Evolutionary conservation across 2,797 vertebrate genomes (phyloP).

Genomic region (Rallus crepitans): DNA sequence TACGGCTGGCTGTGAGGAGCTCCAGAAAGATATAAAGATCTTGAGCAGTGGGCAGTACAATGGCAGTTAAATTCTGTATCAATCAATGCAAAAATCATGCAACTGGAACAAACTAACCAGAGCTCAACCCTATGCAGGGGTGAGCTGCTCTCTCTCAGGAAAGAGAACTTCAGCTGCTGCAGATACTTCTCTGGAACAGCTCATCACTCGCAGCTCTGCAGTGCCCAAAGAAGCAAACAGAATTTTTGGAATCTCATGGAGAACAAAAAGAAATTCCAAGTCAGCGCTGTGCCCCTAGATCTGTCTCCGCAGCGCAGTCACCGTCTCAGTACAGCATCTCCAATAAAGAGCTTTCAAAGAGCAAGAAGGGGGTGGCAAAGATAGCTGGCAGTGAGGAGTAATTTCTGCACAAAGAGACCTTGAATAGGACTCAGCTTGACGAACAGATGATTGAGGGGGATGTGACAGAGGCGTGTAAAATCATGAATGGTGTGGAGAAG

Average conservation of each 20-base stretch:
- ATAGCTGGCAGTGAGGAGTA: not conserved
- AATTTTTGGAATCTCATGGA: not conserved
- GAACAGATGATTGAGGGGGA: not conserved
- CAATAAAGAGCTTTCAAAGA: not conserved
- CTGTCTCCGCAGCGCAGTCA: accelerated
- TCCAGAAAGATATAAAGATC: not conserved
- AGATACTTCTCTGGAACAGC: not conserved
- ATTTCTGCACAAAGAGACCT: not conserved
- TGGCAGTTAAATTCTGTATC: not conserved
- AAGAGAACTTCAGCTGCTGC: not conserved
- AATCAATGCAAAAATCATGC: not conserved
- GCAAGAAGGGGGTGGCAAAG: not conserved
- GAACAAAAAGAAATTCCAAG: not conserved
- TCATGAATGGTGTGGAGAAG: not conserved
- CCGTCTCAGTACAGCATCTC: not conserved
- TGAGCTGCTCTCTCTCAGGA: not conserved
- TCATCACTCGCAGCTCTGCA: not conserved
- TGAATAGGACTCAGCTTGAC: not conserved
- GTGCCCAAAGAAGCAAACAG: not conserved
- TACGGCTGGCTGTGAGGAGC: not conserved
- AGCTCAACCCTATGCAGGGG: not conserved
- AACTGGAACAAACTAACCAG: not conserved
- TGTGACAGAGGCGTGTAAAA: not conserved
- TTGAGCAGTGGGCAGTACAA: not conserved
- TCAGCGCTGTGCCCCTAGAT: not conserved